phyloP scores from a whole-genome alignment of 2,113 vertebrate genomes.

The Platysteira castanea region DNA sequence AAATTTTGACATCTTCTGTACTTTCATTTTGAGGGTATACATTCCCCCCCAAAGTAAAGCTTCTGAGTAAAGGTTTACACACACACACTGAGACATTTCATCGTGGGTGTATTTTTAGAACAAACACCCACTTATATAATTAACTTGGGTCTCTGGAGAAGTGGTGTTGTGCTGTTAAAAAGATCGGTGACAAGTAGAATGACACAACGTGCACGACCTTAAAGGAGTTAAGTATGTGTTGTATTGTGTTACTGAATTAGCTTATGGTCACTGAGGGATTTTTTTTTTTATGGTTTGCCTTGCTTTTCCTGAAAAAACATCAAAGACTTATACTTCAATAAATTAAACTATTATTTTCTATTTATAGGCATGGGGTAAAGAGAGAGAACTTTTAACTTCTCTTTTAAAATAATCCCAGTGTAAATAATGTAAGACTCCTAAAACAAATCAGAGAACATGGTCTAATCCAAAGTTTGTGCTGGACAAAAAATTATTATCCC shows the following conservation, averaged over 20 bases:
- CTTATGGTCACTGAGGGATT: neutral
- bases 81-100: neutral
- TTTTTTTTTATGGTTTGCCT: neutral
- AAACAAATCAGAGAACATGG: neutral
- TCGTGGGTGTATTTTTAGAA: neutral
- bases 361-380: neutral
- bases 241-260: neutral
- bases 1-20: neutral
- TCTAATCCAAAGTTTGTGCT: neutral
- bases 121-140: neutral
- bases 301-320: neutral
- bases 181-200: neutral
- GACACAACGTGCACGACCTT: neutral
- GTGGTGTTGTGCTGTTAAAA: neutral
- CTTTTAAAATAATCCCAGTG: neutral
- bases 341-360: neutral
- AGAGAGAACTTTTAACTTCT: neutral
- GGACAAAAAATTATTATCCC: neutral
- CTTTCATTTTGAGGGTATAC: neutral
- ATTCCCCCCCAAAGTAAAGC: neutral
- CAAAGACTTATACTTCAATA: neutral
- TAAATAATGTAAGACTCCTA: neutral
- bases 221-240: neutral
- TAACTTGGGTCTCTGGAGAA: neutral
- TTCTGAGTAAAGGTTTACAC: neutral